Percentiles rank a stretch among this genome's conserved stretches.
Evolutionary conservation across 1,140 invertebrate species (phyloP).

Genomic region (Sipha flava): DNA sequence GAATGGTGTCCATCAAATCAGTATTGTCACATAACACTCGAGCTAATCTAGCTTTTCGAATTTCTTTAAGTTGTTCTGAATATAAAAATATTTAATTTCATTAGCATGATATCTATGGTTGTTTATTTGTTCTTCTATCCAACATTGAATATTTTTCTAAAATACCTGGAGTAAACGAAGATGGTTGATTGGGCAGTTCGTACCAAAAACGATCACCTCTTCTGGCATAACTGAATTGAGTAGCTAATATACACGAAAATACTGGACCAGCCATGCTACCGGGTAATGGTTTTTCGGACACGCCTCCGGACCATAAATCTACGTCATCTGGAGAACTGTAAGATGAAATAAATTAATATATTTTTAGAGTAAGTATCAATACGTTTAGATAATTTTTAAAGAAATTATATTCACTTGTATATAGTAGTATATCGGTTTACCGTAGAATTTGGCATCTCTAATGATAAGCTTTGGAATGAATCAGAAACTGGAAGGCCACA

Average conservation of each 20-base stretch:
- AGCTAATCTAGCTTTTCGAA: conserved; percentile 76
- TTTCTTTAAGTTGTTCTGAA: conserved; percentile 77
- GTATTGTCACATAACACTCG: conserved; percentile 92
- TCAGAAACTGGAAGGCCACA: conserved; percentile 72
- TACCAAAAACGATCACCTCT: conserved; percentile 89
- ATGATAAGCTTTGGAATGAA: conserved; percentile 73
- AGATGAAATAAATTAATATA: too few species aligned
- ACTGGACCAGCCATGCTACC: conserved; percentile 88
- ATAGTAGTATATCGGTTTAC: conserved; percentile 65
- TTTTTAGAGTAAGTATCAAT: too few species aligned
- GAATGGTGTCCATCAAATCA: conserved; percentile 83
- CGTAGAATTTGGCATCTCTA: conserved; percentile 82
- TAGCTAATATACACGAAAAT: conserved; percentile 91
- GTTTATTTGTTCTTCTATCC: too few species aligned
- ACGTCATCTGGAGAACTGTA: conserved; percentile 71
- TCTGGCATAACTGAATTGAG: conserved; percentile 85
- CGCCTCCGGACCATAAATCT: conserved; percentile 87
- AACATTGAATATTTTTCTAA: neutral
- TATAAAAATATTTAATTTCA: neutral
- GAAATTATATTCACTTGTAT: conserved; percentile 55
- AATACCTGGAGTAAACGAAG: conserved; percentile 70
- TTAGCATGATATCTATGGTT: neutral
- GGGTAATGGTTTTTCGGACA: conserved; percentile 70
- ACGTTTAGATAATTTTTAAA: neutral
- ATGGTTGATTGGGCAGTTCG: conserved; percentile 73